A percentile compares a stretch with the other conserved stretches of the same genome.
These are phyloP conservation scores for Hassar affinis DNA, from an alignment of 2,113 vertebrate species.

Conservation along the genomic window DNA sequence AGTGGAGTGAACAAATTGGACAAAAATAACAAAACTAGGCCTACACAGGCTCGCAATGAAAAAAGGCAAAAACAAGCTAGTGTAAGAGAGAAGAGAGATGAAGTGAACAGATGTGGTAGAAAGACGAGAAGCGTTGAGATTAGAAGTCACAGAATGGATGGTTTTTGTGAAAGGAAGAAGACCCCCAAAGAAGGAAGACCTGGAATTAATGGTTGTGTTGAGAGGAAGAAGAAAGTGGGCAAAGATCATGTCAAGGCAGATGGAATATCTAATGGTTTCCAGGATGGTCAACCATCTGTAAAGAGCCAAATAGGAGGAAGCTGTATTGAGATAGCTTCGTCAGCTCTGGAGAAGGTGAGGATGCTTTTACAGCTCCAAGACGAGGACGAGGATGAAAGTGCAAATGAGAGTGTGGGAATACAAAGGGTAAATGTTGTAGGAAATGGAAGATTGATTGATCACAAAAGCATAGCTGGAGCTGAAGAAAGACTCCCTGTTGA, in stretches of 20 bases:
- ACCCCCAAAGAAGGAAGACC: neutral
- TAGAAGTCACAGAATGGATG: neutral
- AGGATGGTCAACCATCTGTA: neutral
- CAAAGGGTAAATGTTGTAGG: neutral
- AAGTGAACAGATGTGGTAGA: neutral
- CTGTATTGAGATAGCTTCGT: constrained; percentile 1
- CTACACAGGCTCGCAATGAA: neutral
- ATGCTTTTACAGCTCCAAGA: constrained; percentile 26
- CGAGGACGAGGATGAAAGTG: neutral
- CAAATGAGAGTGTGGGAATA: neutral
- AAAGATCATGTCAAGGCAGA: neutral
- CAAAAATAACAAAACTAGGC: neutral
- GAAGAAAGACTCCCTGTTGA: neutral
- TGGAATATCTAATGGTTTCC: neutral
- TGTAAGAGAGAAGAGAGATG: neutral
- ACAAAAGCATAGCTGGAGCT: neutral
- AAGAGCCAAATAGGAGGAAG: neutral
- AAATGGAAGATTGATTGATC: neutral
- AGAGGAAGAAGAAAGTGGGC: neutral
- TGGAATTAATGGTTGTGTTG: neutral
- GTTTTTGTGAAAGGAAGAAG: neutral
- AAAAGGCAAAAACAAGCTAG: neutral
- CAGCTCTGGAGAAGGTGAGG: constrained; percentile 41
- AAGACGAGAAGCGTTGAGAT: neutral
- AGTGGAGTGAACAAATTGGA: neutral